Conservation (phyloP, 2,113 vertebrate species). For the Dolichotis patagonum region DNA sequence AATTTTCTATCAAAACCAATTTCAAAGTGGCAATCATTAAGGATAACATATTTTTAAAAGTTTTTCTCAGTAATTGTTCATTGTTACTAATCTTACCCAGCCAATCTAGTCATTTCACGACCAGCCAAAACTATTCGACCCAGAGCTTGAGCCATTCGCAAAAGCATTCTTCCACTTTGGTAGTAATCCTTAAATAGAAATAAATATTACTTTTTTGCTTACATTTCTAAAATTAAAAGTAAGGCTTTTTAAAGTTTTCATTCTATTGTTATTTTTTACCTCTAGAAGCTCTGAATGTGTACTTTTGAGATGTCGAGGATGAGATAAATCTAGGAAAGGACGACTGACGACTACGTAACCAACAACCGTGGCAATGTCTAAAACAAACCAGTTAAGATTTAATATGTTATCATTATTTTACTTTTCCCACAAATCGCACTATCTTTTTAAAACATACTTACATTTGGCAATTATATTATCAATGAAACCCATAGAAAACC, state of each 20-base stretch:
- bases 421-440: not conserved
- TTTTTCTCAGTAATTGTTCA: not conserved
- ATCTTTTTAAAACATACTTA: conserved; percentile 86
- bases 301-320: conserved; percentile 93
- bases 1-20: conserved; percentile 51
- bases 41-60: not conserved
- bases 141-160: conserved; percentile 97
- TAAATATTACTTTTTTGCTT: conserved; percentile 57
- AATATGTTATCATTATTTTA: not conserved
- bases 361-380: conserved; percentile 97
- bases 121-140: conserved; percentile 98
- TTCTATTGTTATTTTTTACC: conserved; percentile 85
- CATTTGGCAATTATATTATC: conserved; percentile 98
- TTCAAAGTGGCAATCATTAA: not conserved
- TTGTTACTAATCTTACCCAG: conserved; percentile 89
- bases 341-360: conserved; percentile 97
- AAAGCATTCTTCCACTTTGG: conserved; percentile 98
- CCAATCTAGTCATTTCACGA: conserved; percentile 97
- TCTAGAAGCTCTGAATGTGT: conserved; percentile 95
- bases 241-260: not conserved
- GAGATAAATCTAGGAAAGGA: conserved; percentile 92
- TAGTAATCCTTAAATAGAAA: conserved; percentile 94
- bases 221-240: not conserved
- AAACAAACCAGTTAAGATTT: conserved; percentile 55
- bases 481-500: conserved; percentile 99